These are phyloP conservation scores for Poeciliopsis paucimaculata DNA, from an alignment of 2,797 vertebrate species.

Conservation along the genomic window DNA sequence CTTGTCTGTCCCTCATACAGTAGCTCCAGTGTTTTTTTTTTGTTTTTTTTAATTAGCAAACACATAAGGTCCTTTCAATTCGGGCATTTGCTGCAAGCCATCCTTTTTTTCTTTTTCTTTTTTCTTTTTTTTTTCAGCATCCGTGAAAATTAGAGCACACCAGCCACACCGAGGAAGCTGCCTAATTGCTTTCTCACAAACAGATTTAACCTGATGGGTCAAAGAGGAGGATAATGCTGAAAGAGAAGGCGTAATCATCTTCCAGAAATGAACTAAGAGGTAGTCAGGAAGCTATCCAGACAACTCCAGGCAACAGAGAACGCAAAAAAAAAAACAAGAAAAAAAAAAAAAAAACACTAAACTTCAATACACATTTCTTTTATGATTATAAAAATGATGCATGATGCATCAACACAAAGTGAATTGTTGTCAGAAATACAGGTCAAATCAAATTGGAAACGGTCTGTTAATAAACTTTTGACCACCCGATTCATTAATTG, in stretches of 20 bases:
- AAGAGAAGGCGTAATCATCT: background rate
- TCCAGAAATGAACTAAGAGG: slow-evolving; percentile 17
- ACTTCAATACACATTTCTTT: background rate
- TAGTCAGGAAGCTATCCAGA: slow-evolving; percentile 12
- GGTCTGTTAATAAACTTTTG: background rate
- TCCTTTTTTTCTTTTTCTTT: background rate
- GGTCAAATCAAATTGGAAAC: background rate
- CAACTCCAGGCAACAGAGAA: slow-evolving; percentile 1
- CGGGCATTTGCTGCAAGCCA: slow-evolving; percentile 20
- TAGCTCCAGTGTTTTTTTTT: background rate
- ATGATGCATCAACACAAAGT: background rate
- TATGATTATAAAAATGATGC: background rate
- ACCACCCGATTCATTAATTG: background rate
- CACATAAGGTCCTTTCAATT: slow-evolving; percentile 1
- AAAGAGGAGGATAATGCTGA: background rate
- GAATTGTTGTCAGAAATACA: background rate
- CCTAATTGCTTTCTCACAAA: slow-evolving; percentile 18
- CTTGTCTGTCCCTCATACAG: slow-evolving; percentile 1
- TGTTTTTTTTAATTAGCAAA: slow-evolving; percentile 14
- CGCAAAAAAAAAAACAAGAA: background rate
- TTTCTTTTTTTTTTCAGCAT: background rate
- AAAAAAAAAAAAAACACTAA: background rate
- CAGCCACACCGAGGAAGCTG: background rate
- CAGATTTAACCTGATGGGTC: slow-evolving; percentile 12
- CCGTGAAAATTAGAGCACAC: slow-evolving; percentile 11